Conservation (phyloP, 2,113 vertebrate genomes). For the Macrotus californicus region DNA sequence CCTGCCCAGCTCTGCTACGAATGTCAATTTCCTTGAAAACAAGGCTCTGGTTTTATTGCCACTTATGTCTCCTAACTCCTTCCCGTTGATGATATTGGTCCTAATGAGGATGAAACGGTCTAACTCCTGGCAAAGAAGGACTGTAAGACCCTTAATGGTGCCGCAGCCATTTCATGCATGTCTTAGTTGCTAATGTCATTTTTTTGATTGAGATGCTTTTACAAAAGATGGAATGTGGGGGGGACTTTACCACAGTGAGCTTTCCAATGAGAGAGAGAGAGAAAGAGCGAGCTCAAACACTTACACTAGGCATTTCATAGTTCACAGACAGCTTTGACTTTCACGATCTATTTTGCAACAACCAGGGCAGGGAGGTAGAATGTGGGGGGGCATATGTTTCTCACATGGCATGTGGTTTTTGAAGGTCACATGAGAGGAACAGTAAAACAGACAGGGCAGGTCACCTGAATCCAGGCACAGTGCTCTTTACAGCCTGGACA, state of each 20-base stretch:
- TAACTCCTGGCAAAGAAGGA: slow-evolving; percentile 35
- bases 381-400: not conserved
- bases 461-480: not conserved
- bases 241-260: not conserved
- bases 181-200: slow-evolving; percentile 45
- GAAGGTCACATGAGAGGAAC: not conserved
- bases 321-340: not conserved
- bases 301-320: too few relatives aligned
- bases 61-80: slow-evolving; percentile 49
- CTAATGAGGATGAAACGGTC: slow-evolving; percentile 67
- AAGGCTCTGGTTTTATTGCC: slow-evolving; percentile 62
- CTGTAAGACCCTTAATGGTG: slow-evolving; percentile 22
- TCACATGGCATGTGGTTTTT: not conserved
- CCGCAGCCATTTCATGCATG: slow-evolving; percentile 15
- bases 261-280: not conserved
- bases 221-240: not conserved
- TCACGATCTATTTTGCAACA: not conserved
- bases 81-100: slow-evolving; percentile 42
- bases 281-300: too few relatives aligned
- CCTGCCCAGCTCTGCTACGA: slow-evolving; percentile 37
- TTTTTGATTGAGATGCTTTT: slow-evolving; percentile 25
- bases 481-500: too few relatives aligned
- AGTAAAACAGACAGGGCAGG: not conserved
- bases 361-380: not conserved
- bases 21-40: slow-evolving; percentile 65